Conservation (phyloP, 2,797 vertebrate genomes). For the Heterohyrax brucei region DNA sequence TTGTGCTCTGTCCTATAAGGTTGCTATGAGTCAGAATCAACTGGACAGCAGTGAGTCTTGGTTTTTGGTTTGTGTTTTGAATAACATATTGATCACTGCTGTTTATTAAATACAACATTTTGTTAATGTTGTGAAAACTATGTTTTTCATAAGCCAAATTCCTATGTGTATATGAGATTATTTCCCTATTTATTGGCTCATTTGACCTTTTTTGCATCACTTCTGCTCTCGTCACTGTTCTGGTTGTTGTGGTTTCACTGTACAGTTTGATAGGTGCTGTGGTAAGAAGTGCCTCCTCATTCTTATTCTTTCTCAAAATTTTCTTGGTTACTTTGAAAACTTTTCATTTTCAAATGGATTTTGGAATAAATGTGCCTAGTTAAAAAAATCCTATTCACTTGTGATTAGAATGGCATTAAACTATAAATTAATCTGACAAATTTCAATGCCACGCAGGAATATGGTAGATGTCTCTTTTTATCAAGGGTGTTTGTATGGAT, state of each 20-base stretch:
- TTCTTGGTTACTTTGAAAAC: slow-evolving; percentile 56
- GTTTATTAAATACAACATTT: neutral
- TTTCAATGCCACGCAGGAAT: neutral
- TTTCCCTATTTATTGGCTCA: neutral
- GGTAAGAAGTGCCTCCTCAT: neutral
- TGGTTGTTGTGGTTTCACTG: neutral
- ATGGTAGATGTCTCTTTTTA: neutral
- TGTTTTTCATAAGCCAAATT: neutral
- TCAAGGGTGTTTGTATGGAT: neutral
- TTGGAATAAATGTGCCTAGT: slow-evolving; percentile 61
- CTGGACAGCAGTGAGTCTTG: too few relatives aligned
- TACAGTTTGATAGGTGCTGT: neutral
- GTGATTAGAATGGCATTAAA: neutral
- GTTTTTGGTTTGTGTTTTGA: neutral
- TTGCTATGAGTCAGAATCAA: too few relatives aligned
- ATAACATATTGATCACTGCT: neutral
- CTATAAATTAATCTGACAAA: slow-evolving; percentile 16
- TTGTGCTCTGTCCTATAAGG: too few relatives aligned
- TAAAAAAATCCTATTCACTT: slow-evolving; percentile 12
- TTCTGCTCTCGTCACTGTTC: neutral
- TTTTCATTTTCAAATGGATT: slow-evolving; percentile 67
- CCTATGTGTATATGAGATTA: fast-evolving
- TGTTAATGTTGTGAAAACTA: neutral
- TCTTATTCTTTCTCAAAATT: slow-evolving; percentile 38
- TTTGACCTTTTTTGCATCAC: neutral